Conservation (phyloP, 37 sponge, comb jelly and placozoan species). For the Haliclona indistincta region DNA sequence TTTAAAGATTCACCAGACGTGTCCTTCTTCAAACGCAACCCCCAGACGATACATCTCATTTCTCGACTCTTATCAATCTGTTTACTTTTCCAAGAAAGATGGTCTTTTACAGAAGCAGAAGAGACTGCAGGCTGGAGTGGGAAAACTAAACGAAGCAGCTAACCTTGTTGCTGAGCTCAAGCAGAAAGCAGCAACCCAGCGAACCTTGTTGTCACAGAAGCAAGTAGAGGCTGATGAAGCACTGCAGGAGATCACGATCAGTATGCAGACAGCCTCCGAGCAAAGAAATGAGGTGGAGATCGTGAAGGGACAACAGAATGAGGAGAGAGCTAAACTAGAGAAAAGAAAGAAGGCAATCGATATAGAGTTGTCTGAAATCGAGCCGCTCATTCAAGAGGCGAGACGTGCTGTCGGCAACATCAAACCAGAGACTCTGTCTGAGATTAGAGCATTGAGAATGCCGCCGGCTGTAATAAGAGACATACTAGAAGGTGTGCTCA, state of each 20-base stretch:
- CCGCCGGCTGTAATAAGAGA: constrained; percentile 98
- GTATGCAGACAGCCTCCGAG: constrained; percentile 87
- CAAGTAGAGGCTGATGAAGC: constrained; percentile 93
- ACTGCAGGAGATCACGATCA: constrained; percentile 82
- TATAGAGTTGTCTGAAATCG: constrained; percentile 89
- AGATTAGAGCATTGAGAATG: constrained; percentile 92
- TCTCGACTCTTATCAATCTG: constrained; percentile 71
- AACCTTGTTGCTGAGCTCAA: constrained; percentile 87
- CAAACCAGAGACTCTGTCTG: constrained; percentile 93
- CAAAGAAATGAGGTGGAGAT: constrained; percentile 92
- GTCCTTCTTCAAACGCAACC: constrained; percentile 23
- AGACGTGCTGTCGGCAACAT: constrained; percentile 91
- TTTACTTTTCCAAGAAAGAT: constrained; percentile 62
- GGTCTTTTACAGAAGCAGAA: constrained; percentile 56
- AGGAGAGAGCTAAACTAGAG: constrained; percentile 90
- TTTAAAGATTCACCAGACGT: constrained; percentile 60
- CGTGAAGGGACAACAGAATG: constrained; percentile 66
- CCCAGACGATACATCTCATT: constrained; percentile 79
- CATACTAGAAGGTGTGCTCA: constrained; percentile 95
- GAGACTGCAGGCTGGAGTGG: constrained; percentile 87
- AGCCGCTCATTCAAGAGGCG: constrained; percentile 87
- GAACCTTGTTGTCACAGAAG: constrained; percentile 82
- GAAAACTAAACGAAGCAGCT: constrained; percentile 94
- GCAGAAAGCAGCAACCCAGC: constrained; percentile 82
- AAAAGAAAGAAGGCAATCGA: constrained; percentile 97